Evolutionary conservation across 2,797 vertebrate species (phyloP).

Genomic region (Epinephelus awoara): DNA sequence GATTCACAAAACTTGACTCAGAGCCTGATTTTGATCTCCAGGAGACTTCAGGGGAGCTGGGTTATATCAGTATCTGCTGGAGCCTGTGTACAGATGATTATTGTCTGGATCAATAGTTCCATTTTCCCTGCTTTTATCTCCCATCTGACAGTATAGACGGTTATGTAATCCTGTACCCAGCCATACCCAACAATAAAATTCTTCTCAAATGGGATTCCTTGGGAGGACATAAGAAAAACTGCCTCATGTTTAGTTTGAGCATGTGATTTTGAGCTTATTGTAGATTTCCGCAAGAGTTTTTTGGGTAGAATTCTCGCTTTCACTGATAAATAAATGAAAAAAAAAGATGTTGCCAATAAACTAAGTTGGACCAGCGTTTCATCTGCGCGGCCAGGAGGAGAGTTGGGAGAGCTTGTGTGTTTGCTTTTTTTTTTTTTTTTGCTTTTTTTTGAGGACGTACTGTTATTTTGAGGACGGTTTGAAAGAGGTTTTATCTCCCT

Average conservation of each 20-base stretch:
- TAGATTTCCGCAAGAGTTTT: background rate
- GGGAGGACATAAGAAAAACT: background rate
- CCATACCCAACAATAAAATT: conserved; percentile 16
- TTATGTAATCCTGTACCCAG: conserved; percentile 26
- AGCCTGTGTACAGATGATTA: background rate
- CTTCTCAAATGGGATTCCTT: conserved; percentile 22
- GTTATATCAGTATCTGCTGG: background rate
- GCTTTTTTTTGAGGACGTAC: conserved; percentile 28
- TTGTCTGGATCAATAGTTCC: background rate
- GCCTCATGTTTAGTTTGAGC: background rate
- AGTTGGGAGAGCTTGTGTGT: conserved; percentile 35
- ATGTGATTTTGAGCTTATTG: conserved; percentile 7
- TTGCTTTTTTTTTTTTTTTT: conserved; percentile 4
- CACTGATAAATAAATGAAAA: conserved; percentile 14
- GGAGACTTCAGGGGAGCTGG: background rate
- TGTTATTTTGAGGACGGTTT: conserved; percentile 65
- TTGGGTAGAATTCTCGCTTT: background rate
- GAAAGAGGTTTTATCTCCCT: conserved; percentile 52
- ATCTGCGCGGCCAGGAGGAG: conserved; percentile 20
- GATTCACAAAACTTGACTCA: background rate
- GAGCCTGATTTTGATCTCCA: background rate
- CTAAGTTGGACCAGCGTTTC: conserved; percentile 40
- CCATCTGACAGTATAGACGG: conserved; percentile 3
- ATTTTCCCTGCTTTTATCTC: background rate
- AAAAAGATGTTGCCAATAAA: conserved; percentile 25